Evolutionary conservation across 1,140 invertebrate genomes (phyloP).

Genomic region (Drosophila nannoptera): DNA sequence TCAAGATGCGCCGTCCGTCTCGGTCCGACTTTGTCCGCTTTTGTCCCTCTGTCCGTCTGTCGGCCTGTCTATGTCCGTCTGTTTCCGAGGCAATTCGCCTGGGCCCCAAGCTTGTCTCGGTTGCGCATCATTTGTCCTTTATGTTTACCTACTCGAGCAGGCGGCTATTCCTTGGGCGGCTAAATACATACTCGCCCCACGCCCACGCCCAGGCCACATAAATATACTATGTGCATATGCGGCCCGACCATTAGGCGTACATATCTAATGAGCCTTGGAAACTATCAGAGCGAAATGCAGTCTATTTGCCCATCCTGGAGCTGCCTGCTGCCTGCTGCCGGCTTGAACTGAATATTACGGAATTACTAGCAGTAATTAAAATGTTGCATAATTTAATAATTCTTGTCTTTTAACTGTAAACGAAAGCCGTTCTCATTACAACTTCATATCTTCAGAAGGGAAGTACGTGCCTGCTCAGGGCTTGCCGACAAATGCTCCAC

Average conservation of each 20-base stretch:
- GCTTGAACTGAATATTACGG: no score
- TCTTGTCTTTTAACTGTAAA: no score
- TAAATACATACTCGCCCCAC: conserved; percentile 8
- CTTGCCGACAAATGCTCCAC: no score
- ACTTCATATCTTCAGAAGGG: no score
- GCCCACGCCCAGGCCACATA: neutral
- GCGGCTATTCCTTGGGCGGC: conserved; percentile 10
- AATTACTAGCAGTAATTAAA: no score
- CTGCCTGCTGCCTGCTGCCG: no score
- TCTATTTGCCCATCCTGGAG: no score
- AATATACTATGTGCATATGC: neutral
- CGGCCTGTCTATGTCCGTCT: no score
- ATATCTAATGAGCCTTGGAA: conserved; percentile 23
- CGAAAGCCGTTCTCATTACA: no score
- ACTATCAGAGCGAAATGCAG: neutral
- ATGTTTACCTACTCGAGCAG: conserved; percentile 30
- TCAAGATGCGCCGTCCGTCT: conserved; percentile 3
- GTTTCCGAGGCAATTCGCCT: neutral
- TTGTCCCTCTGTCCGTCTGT: no score
- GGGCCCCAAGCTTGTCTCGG: neutral
- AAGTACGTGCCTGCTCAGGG: no score
- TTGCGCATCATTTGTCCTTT: conserved; percentile 36
- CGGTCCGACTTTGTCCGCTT: neutral
- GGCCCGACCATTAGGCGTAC: conserved; percentile 6
- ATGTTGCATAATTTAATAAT: no score